These are phyloP conservation scores for Sphenodon punctatus DNA, from an alignment of 2,797 vertebrate species.

Conservation along the genomic window DNA sequence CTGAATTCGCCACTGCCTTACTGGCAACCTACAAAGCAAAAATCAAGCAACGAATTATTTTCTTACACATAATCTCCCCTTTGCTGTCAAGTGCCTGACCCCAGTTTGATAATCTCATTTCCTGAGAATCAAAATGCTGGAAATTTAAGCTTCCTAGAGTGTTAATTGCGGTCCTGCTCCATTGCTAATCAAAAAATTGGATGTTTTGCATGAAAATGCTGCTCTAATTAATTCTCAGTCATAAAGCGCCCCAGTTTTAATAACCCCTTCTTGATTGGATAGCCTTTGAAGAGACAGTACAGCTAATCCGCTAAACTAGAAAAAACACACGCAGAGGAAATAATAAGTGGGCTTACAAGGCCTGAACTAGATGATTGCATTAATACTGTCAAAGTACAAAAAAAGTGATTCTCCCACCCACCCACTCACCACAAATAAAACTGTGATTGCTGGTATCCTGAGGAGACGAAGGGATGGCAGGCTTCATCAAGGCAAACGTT, in stretches of 20 bases:
- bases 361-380: constrained; percentile 58
- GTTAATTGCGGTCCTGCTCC: constrained; percentile 82
- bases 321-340: constrained; percentile 72
- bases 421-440: constrained; percentile 23
- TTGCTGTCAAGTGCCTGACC: constrained; percentile 80
- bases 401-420: constrained; percentile 1
- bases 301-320: constrained; percentile 71
- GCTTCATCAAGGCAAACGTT: background rate
- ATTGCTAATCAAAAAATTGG: constrained; percentile 85
- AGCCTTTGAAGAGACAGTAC: constrained; percentile 78
- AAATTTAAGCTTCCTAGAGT: constrained; percentile 81
- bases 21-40: constrained; percentile 62
- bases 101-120: constrained; percentile 84
- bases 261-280: constrained; percentile 82
- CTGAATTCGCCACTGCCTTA: constrained; percentile 26
- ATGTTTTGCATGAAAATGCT: constrained; percentile 86
- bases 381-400: constrained; percentile 50
- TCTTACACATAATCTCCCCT: constrained; percentile 66
- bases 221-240: constrained; percentile 86
- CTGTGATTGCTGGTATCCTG: background rate
- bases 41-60: constrained; percentile 73
- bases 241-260: constrained; percentile 82
- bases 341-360: constrained; percentile 70
- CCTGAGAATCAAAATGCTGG: constrained; percentile 80
- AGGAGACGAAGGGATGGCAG: constrained; percentile 22